Base-by-base conservation (phyloP, 2,113 vertebrate species). In the Ciconia stormi region DNA sequence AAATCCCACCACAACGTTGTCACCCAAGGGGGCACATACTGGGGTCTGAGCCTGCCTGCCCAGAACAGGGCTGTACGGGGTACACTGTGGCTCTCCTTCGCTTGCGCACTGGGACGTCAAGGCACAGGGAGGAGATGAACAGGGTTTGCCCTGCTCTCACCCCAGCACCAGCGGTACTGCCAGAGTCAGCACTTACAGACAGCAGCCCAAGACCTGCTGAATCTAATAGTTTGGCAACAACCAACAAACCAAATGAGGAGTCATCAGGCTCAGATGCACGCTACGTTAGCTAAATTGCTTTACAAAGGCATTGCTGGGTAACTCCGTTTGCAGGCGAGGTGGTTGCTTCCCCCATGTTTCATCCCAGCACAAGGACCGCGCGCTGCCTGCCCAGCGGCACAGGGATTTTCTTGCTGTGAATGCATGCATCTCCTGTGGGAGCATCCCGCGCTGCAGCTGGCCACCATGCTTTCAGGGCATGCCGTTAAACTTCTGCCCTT, bases 311-410 rank as follows among this genome's bases (percentile, higher is more conserved):
- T 19, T 0, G 0, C 18, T 30, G 71, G 38, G 32, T 76, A 27
- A 63, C 36, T 67, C 63, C 7, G 2, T 44, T n/a, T 9, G 26
- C 30, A 53, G 63, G 9, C 30, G 36, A 38, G 52, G 44, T 4
- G 7, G 25, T 42, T 52, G 44, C 61, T 66, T 74, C 13, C 32
- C 26, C 55, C 0, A 0, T 13, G 26, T n/a, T 38, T 59, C 17
- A 19, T 42, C 50, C 56, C 89, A 73, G 44, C 72, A 55, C 56
- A 12, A 44, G 49, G 62, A 46, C 34, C 3, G 0, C 0, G 6
- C 22, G 0, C 67, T 1, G 5, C 38, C 47, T 15, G 23, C 52
- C 44, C 65, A 49, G 29, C 0, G 0, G 40, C 6, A 22, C 0
- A 0, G 23, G 10, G 10, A 62, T 16, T 21, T 73, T 56, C 63